Base-by-base conservation (phyloP, 1,140 invertebrate genomes). In the Heliconius himera region DNA sequence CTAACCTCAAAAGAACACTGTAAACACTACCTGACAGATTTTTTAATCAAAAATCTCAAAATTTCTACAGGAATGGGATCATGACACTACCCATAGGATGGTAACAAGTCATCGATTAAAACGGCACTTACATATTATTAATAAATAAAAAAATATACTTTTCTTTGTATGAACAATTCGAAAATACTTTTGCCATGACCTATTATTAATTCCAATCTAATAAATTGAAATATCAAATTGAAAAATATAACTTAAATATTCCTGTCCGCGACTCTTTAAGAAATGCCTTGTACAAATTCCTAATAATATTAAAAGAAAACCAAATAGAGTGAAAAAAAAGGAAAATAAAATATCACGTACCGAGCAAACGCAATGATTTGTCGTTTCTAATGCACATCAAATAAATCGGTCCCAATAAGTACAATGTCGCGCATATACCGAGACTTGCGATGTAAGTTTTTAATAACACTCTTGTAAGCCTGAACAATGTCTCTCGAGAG, bases 341-440 rank as follows among this genome's bases (percentile, higher is more conserved):
- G 8, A 66, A 26, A 66, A 56, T 56, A 22, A 26, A 66, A 29
- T 2, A 66, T n/a, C 3, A 71, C 70, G 86, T 85, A 93, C 92
- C 91, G 26, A 93, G 83, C 70, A 93, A 83, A 75, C 92, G 83
- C 26, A 89, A 81, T 36, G 83, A 83, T 22, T 89, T 77, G 78
- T 93, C 90, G 71, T 88, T 81, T 13, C 81, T 88, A 20, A 84
- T 74, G 66, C 85, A 51, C 90, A 94, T 93, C 18, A 78, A 73
- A 76, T 92, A 93, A 73, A 94, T 88, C 20, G 91, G 86, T 77
- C 83, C 88, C 73, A 85, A 89, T n/a, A 93, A 78, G 81, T 94
- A 93, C 77, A 93, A 73, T 36, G 86, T 88, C 6, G 86, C 88
- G 70, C 85, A 87, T 38, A 90, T 70, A 79, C 79, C 90, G 4